Evolutionary conservation across 2,888 invertebrate species (phyloP), one percentile per base, ranked within the genome.

Genomic region (Ellobium chinense): DNA sequence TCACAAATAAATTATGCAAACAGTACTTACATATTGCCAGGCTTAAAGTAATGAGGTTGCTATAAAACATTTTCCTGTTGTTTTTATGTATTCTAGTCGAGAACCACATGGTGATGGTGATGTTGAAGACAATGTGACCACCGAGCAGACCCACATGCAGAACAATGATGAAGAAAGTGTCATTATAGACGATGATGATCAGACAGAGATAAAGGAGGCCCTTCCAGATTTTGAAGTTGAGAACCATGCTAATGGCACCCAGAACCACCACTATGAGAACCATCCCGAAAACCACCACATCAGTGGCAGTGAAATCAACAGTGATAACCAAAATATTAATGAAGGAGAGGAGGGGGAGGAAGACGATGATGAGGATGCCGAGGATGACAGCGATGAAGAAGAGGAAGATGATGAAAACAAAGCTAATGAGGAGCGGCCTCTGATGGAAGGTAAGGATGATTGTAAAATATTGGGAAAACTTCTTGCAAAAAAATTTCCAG

Each of bases 381-480:
- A 69, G 1, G n/a, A 27, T 18, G 21, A n/a, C 5, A 24, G 31
- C 24, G 66, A n/a, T 36, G 36, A 18, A 12, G 36, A 34, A n/a
- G 56, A 36, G 1, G 46, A 46, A 12, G 68, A 69, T 69, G 56
- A 29, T 68, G 78, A 63, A 9, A n/a, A 72, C 29, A 21, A 27
- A 14, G 56, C 4, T 12, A 65, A 73, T 60, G 72, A 65, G 29
- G 36, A 73, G 31, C n/a, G 29, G 37, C 78, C 72, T 27, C 60
- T 79, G 24, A 56, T 79, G 65, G 78, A 73, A 72, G 78, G 78
- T 79, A 56, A 73, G 68, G 12, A 39, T n/a, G n/a, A n/a, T 39
- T 37, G 69, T 37, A 14, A 69, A 21, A 14, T 39, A 12, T 7
- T 39, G n/a, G 37, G 2, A n/a, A 29, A 27, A 27, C 29, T 62